Conservation (phyloP, 2,113 vertebrate genomes). For the Aldabrachelys gigantea region DNA sequence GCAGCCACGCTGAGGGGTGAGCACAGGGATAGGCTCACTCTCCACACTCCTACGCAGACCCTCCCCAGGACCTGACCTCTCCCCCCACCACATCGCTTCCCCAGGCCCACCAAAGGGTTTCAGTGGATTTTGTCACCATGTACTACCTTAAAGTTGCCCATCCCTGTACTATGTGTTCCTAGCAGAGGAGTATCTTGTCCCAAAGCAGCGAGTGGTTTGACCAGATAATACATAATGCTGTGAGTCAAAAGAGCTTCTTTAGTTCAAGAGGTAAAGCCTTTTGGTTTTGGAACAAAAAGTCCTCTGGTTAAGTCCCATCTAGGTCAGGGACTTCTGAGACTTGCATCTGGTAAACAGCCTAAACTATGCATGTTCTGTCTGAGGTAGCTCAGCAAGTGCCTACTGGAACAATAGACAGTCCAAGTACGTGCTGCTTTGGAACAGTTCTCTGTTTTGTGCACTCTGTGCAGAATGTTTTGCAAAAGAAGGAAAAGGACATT, state of each 20-base stretch:
- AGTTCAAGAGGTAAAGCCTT: background rate
- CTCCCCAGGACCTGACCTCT: background rate
- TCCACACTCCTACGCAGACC: background rate
- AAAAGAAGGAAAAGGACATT: background rate
- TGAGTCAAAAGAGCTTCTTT: background rate
- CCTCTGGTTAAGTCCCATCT: background rate
- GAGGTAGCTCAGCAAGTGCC: background rate
- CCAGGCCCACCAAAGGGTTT: background rate
- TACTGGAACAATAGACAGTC: background rate
- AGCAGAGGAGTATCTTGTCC: background rate
- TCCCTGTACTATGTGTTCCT: background rate
- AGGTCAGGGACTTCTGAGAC: background rate
- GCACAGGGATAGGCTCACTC: background rate
- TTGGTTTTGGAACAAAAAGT: background rate
- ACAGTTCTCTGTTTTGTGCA: accelerated
- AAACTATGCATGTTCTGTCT: background rate
- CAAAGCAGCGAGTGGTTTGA: background rate
- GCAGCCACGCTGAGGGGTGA: too few relatives aligned
- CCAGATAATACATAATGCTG: background rate
- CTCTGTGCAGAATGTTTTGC: background rate
- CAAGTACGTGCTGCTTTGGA: background rate
- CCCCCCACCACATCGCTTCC: background rate
- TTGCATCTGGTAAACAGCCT: background rate
- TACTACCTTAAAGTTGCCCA: background rate
- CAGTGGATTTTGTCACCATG: background rate